Evolutionary conservation across 2,888 invertebrate species (phyloP).

Genomic region (Mongoloraphidia duomilia): DNA sequence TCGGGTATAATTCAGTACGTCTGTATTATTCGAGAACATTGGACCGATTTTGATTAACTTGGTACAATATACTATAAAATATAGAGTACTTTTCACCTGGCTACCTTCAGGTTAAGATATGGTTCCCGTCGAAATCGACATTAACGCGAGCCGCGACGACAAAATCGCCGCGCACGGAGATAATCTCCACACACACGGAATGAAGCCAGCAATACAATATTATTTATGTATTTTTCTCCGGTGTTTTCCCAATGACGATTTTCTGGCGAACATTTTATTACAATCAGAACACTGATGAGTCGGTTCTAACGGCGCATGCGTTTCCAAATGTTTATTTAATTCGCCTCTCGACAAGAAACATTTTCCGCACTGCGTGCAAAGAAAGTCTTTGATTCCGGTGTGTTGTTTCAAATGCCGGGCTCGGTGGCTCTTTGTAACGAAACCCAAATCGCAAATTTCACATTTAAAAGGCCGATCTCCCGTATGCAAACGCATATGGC

Average conservation of each 20-base stretch:
- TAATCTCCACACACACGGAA: too few species aligned
- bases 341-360: neutral
- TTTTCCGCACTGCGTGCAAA: neutral
- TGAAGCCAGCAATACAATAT: neutral
- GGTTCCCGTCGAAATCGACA: too few species aligned
- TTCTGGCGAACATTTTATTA: neutral
- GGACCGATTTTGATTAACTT: too few species aligned
- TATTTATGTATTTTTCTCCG: neutral
- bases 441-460: neutral
- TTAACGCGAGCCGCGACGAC: too few species aligned
- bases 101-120: too few species aligned
- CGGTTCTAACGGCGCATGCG: neutral
- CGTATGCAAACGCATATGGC: neutral
- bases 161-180: too few species aligned
- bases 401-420: neutral
- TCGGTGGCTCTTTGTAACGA: neutral
- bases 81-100: too few species aligned
- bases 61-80: too few species aligned
- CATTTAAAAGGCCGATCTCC: constrained; percentile 1
- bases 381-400: neutral
- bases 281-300: neutral
- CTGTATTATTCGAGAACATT: too few species aligned
- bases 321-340: constrained; percentile 1
- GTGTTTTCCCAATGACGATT: neutral
- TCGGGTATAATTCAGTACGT: too few species aligned